Evolutionary conservation across 2,888 invertebrate genomes (phyloP), one percentile per base, ranked within the genome.

Genomic region (Timema podura): DNA sequence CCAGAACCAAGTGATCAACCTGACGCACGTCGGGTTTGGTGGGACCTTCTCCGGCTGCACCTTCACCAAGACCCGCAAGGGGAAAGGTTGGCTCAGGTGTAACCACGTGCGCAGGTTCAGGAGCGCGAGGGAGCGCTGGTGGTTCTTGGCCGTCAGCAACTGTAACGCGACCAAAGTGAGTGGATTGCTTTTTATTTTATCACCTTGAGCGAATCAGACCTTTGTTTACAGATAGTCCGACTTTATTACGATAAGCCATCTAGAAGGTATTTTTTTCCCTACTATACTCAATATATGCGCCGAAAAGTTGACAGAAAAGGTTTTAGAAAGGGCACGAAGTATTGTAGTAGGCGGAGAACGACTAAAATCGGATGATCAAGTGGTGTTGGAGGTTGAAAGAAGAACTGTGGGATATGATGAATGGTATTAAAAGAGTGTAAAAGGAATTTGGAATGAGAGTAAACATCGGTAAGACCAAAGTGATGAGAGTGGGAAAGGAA

Each of bases 101-200:
- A 48, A 48, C 10, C 11, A 49, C n/a, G 30, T 30, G 0, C 48
- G 66, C 9, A 15, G 88, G 68, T 96, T 95, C 79, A 82, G 89
- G 5, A 93, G 94, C 0, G 87, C 90, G 0, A 85, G 96, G 67
- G 95, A 94, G 77, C 82, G 96, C 47, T 97, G 96, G 96, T 97
- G 97, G 96, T 97, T 93, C 77, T 87, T 97, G 48, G 95, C 92
- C 1, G 82, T 95, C 49, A 90, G 92, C 74, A 92, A 92, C 77
- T 95, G 95, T 78, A 87, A 89, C 65, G 86, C 86, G 59, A 83
- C 83, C 46, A 87, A 87, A 83, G 89, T 89, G 77, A 75, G 72
- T 71, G 15, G 67, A 1, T 30, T 57, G 16, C 6, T 13, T 13
- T 30, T 69, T 30, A 64, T 30, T 44, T 67, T 57, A 48, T n/a